Percentiles rank a stretch among this genome's conserved stretches.
Evolutionary conservation across 2,113 vertebrate species (phyloP).

Genomic region (Corythoichthys intestinalis): DNA sequence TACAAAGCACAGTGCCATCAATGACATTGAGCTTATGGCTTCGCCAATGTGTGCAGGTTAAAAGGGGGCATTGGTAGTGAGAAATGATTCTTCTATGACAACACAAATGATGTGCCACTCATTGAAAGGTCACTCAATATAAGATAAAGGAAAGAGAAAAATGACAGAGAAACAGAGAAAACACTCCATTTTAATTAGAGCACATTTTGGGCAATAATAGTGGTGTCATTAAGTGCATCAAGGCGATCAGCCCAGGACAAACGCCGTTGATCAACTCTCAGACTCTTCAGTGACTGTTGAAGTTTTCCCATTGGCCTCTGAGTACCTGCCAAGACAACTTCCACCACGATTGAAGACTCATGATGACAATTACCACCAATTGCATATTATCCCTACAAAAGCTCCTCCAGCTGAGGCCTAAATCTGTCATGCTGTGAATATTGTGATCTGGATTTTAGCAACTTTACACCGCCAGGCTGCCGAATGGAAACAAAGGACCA

Average conservation of each 20-base stretch:
- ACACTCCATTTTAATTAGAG: constrained; percentile 59
- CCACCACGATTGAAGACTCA: constrained; percentile 32
- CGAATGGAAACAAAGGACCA: background rate
- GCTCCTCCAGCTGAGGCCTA: background rate
- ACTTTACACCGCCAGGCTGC: background rate
- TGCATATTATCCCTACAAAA: constrained; percentile 21
- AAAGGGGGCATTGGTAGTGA: constrained; percentile 22
- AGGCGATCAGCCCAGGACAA: constrained; percentile 53
- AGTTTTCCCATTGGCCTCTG: constrained; percentile 33
- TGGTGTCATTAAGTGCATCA: constrained; percentile 51
- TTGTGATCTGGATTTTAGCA: constrained; percentile 19
- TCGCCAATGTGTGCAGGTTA: constrained; percentile 12
- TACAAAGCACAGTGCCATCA: background rate
- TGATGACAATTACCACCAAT: constrained; percentile 30
- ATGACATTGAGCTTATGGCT: constrained; percentile 31
- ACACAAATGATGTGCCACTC: background rate
- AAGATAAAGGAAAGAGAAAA: constrained; percentile 6
- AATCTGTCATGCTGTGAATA: constrained; percentile 16
- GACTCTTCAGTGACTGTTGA: constrained; percentile 43
- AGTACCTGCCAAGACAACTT: constrained; percentile 30
- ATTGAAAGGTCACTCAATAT: constrained; percentile 10
- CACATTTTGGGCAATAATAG: constrained; percentile 41
- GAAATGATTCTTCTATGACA: constrained; percentile 5
- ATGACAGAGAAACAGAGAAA: constrained; percentile 1
- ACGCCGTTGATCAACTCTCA: constrained; percentile 57